phyloP scores from a whole-genome alignment of 2,113 vertebrate genomes.

The Microtus montanus region DNA sequence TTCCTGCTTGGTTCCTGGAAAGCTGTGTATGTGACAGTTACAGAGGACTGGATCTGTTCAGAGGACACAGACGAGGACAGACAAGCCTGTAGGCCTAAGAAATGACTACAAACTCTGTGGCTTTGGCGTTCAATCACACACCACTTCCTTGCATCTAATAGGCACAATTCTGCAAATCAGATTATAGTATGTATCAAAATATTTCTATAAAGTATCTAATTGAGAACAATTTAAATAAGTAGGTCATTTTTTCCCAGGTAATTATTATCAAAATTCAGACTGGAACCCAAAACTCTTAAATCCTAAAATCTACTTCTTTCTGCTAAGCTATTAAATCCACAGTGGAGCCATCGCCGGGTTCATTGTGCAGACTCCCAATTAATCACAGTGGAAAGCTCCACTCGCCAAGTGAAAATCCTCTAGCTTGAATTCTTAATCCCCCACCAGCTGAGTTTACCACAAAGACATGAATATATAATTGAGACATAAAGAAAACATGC shows the following conservation, averaged over 20 bases:
- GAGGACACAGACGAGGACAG: not conserved
- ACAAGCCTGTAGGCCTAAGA: not conserved
- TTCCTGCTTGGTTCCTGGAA: too few relatives aligned
- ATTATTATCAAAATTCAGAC: slow-evolving; percentile 66
- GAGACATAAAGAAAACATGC: slow-evolving; percentile 81
- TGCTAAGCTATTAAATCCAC: slow-evolving; percentile 58
- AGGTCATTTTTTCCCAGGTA: slow-evolving; percentile 65
- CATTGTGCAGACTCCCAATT: slow-evolving; percentile 72
- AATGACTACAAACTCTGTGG: not conserved
- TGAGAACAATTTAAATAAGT: slow-evolving; percentile 59
- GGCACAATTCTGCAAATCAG: slow-evolving; percentile 41
- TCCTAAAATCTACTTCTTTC: slow-evolving; percentile 65
- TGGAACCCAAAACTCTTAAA: slow-evolving; percentile 67
- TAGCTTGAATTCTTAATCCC: slow-evolving; percentile 81
- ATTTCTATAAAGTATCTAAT: slow-evolving; percentile 37
- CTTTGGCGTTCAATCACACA: rapidly evolving
- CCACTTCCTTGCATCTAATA: not conserved
- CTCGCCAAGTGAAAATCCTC: slow-evolving; percentile 76
- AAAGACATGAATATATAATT: slow-evolving; percentile 82
- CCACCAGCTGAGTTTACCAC: slow-evolving; percentile 81
- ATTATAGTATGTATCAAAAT: slow-evolving; percentile 36
- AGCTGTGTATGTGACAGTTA: rapidly evolving
- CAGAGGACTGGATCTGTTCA: not conserved
- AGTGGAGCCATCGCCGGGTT: slow-evolving; percentile 29
- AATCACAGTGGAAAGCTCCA: slow-evolving; percentile 76